These are phyloP conservation scores for Crotalus tigris DNA, from an alignment of 2,113 vertebrate species.

Conservation along the genomic window DNA sequence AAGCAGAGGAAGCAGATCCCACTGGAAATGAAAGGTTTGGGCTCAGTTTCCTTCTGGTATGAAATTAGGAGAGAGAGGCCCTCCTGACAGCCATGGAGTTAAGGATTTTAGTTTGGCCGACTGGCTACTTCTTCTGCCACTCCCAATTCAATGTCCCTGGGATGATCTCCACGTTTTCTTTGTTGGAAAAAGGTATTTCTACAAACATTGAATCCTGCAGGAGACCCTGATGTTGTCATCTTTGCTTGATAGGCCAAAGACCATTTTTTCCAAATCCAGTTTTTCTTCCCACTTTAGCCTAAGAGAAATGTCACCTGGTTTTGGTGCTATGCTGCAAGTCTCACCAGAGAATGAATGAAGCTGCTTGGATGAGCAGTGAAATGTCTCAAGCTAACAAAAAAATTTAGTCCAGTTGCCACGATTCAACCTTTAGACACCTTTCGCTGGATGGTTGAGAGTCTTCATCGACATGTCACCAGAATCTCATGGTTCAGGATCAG, in stretches of 20 bases:
- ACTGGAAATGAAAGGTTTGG: neutral
- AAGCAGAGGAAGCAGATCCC: neutral
- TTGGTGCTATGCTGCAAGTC: neutral
- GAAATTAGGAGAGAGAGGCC: neutral
- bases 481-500: neutral
- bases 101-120: neutral
- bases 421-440: neutral
- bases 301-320: neutral
- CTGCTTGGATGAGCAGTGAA: neutral
- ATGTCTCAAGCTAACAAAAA: neutral
- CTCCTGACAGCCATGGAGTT: neutral
- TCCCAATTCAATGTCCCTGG: neutral
- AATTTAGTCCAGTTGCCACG: neutral
- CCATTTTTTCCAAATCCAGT: neutral
- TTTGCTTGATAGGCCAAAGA: neutral
- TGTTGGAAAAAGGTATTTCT: neutral
- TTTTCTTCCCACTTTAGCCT: neutral
- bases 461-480: neutral
- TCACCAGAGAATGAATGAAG: neutral
- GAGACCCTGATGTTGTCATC: neutral
- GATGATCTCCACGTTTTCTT: neutral
- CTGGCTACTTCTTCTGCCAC: neutral
- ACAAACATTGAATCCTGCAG: neutral
- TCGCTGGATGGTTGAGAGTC: neutral
- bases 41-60: neutral